Conservation (phyloP, 2,797 vertebrate genomes). For the Pseudomugil gertrudae region DNA sequence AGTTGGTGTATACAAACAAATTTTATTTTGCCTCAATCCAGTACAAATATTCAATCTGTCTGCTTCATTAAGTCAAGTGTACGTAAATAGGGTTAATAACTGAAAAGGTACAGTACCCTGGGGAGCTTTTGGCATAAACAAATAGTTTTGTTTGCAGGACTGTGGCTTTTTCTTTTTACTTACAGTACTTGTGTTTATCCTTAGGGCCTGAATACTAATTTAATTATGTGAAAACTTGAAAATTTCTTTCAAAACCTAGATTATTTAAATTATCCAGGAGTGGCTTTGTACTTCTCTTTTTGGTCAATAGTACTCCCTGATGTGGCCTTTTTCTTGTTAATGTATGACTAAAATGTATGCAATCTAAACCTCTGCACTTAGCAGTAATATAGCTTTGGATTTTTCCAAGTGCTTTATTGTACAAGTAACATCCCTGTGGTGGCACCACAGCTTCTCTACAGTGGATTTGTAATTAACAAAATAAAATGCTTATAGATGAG, state of each 20-base stretch:
- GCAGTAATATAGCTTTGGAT: constrained; percentile 4
- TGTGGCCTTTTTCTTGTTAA: background rate
- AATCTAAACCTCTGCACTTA: constrained; percentile 11
- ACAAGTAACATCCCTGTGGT: background rate
- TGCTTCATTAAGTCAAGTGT: constrained; percentile 22
- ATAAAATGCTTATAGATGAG: background rate
- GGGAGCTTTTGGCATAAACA: constrained; percentile 37
- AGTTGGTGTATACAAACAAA: background rate
- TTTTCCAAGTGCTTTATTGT: background rate
- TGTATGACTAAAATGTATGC: constrained; percentile 3
- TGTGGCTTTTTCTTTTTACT: background rate
- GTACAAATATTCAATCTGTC: constrained; percentile 18
- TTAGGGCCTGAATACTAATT: background rate
- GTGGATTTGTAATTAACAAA: background rate
- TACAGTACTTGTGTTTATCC: background rate
- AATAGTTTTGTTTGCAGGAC: constrained; percentile 38
- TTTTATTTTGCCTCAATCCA: background rate
- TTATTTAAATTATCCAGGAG: constrained; percentile 14
- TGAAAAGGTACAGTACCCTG: constrained; percentile 15
- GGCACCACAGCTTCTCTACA: background rate
- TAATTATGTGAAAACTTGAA: background rate
- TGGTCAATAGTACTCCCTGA: background rate
- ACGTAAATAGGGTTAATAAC: constrained; percentile 20
- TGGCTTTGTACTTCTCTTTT: background rate
- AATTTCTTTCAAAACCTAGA: constrained; percentile 19